phyloP scores from a whole-genome alignment of 1,140 invertebrate species.

The Drosophila burlai region DNA sequence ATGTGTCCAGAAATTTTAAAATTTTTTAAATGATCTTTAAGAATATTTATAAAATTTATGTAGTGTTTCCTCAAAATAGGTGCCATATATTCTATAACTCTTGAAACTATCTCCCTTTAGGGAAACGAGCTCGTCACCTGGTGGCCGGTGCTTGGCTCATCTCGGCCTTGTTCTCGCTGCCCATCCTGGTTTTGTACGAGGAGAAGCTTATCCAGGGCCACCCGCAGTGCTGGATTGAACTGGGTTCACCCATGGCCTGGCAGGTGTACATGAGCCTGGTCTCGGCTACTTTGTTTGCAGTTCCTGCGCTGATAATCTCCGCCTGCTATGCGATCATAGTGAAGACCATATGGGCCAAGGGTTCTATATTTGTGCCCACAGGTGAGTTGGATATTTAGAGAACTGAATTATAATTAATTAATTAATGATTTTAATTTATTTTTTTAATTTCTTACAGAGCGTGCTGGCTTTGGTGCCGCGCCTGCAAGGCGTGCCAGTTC shows the following conservation, averaged over 20 bases:
- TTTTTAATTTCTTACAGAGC: constrained; percentile 35
- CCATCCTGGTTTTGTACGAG: constrained; percentile 93
- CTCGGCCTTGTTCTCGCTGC: constrained; percentile 93
- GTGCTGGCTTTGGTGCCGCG: constrained; percentile 85
- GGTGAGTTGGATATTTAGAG: constrained; percentile 37
- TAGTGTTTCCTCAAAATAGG: neutral
- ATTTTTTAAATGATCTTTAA: neutral
- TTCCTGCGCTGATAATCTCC: constrained; percentile 95
- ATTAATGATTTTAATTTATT: neutral
- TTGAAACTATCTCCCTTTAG: constrained; percentile 85
- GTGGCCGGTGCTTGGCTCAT: constrained; percentile 93
- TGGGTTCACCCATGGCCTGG: constrained; percentile 91
- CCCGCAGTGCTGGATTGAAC: constrained; percentile 96
- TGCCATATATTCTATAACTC: neutral
- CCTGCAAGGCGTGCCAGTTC: constrained; percentile 90
- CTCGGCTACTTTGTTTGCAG: constrained; percentile 92
- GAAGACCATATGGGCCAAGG: constrained; percentile 95
- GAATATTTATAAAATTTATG: neutral
- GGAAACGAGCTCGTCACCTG: constrained; percentile 92
- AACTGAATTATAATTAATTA: neutral
- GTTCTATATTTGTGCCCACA: constrained; percentile 86
- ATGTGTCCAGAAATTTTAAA: neutral
- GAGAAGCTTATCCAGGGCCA: constrained; percentile 91
- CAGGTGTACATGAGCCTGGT: constrained; percentile 95
- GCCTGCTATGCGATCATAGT: constrained; percentile 97